Conservation (phyloP, 2,797 vertebrate species). For the Chromis chromis region DNA sequence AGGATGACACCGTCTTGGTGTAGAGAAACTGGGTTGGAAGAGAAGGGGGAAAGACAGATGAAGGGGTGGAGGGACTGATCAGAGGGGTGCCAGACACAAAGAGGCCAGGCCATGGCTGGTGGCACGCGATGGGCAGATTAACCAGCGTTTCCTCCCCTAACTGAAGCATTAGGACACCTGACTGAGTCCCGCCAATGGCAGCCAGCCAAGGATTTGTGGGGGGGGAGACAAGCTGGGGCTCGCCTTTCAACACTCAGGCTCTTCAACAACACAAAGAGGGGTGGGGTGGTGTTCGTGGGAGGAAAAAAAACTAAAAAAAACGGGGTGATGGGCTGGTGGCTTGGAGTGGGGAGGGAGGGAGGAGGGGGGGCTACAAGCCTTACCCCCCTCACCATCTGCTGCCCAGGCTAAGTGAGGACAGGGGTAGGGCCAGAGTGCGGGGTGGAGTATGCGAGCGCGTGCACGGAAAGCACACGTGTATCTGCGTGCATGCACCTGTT, state of each 20-base stretch:
- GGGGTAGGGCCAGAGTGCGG: constrained; percentile 72
- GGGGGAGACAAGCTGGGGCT: constrained; percentile 69
- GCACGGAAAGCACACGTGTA: constrained; percentile 66
- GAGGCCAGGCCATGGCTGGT: constrained; percentile 80
- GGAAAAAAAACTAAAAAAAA: constrained; percentile 14
- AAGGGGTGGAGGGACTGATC: constrained; percentile 79
- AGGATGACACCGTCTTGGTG: constrained; percentile 68
- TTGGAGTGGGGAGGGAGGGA: constrained; percentile 60
- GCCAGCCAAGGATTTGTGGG: constrained; percentile 76
- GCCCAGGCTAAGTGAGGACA: constrained; percentile 84
- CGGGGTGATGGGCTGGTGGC: constrained; percentile 73
- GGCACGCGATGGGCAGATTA: constrained; percentile 86
- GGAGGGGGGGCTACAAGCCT: constrained; percentile 65
- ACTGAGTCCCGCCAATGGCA: constrained; percentile 83
- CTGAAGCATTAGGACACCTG: constrained; percentile 85
- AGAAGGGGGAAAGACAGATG: constrained; percentile 76
- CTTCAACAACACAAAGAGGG: constrained; percentile 81
- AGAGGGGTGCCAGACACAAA: constrained; percentile 84
- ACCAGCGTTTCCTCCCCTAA: constrained; percentile 83
- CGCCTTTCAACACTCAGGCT: constrained; percentile 79
- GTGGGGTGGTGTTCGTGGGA: constrained; percentile 65
- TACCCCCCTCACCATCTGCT: constrained; percentile 90
- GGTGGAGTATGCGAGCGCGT: constrained; percentile 64
- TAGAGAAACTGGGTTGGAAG: constrained; percentile 74
- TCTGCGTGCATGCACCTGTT: constrained; percentile 75